These are phyloP conservation scores for Centrocercus urophasianus DNA, from an alignment of 2,113 vertebrate genomes.

Conservation along the genomic window DNA sequence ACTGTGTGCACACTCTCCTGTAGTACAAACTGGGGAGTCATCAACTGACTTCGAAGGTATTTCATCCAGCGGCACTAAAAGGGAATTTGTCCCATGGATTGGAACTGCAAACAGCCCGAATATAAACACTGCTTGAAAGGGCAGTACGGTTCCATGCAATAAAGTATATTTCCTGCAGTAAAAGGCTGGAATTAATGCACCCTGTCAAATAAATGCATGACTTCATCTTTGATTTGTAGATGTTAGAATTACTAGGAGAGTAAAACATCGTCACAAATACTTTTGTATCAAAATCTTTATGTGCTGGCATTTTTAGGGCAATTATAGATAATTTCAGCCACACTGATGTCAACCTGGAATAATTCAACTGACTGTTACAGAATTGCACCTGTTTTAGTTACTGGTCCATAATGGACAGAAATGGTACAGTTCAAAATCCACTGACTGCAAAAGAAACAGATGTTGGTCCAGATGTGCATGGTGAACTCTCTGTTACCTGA, in stretches of 20 bases:
- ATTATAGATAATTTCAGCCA: slow-evolving; percentile 12
- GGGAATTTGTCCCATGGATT: neutral
- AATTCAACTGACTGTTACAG: neutral
- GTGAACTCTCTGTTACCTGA: slow-evolving; percentile 45
- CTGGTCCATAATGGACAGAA: neutral
- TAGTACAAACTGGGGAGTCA: neutral
- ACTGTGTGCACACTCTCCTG: neutral
- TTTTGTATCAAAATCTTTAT: slow-evolving; percentile 8
- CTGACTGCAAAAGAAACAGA: slow-evolving; percentile 11
- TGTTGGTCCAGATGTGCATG: neutral
- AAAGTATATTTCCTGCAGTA: slow-evolving; percentile 40
- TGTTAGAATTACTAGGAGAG: neutral
- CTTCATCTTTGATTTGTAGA: slow-evolving; percentile 31
- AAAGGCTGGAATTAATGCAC: slow-evolving; percentile 53
- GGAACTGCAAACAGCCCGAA: slow-evolving; percentile 12
- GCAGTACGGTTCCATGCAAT: slow-evolving; percentile 23
- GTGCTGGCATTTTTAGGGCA: neutral
- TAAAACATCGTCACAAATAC: slow-evolving; percentile 11
- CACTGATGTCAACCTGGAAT: neutral
- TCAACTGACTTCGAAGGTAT: neutral
- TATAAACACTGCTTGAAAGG: slow-evolving; percentile 52
- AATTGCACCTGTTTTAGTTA: neutral
- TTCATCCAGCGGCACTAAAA: slow-evolving; percentile 8
- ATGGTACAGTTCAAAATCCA: neutral
- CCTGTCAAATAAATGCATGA: slow-evolving; percentile 44